These are phyloP conservation scores for Pygmarrhopalites habei DNA, from an alignment of 1,140 invertebrate species.

Conservation along the genomic window DNA sequence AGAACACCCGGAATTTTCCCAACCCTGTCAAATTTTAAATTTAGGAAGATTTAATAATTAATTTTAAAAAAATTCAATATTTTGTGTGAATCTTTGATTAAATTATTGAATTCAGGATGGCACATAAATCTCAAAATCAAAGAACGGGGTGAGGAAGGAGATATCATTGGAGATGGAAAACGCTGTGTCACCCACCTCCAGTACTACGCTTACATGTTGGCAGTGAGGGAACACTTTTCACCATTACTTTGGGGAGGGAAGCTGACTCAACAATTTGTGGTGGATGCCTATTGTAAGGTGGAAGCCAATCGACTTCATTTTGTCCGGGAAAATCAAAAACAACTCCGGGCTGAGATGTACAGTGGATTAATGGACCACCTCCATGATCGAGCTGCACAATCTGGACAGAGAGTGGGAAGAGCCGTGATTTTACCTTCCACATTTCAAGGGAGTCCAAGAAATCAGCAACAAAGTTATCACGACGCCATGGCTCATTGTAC, in stretches of 20 bases:
- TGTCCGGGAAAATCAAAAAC: slow-evolving; percentile 46
- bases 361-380: slow-evolving; percentile 45
- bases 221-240: slow-evolving; percentile 27
- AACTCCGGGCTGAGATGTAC: slow-evolving; percentile 48
- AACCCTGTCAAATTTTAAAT: no score
- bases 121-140: no score
- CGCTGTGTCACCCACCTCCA: slow-evolving; percentile 4
- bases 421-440: slow-evolving; percentile 25
- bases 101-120: neutral
- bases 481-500: slow-evolving; percentile 49
- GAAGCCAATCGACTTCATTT: slow-evolving; percentile 45
- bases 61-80: no score
- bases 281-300: slow-evolving; percentile 50
- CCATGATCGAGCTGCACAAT: neutral
- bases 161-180: slow-evolving; percentile 2
- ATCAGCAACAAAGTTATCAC: slow-evolving; percentile 43
- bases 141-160: no score
- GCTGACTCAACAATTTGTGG: slow-evolving; percentile 44
- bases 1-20: no score
- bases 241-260: slow-evolving; percentile 38
- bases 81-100: neutral
- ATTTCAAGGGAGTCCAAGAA: slow-evolving; percentile 40
- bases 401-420: slow-evolving; percentile 9
- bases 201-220: slow-evolving; percentile 18
- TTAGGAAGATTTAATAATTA: no score